Evolutionary conservation across 2,113 vertebrate genomes (phyloP).

Genomic region (Girardinichthys multiradiatus): DNA sequence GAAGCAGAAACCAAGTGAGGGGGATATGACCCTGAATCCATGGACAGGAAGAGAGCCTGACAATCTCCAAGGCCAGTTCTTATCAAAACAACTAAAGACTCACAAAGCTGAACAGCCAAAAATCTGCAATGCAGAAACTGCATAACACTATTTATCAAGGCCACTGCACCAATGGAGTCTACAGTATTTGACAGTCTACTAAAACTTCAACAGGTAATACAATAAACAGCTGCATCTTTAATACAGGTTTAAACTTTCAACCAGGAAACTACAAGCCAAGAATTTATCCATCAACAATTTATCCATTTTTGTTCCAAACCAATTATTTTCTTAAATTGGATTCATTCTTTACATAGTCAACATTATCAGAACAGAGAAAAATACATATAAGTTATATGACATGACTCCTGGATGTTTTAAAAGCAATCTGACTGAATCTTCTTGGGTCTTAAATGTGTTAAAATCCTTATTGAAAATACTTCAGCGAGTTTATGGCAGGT

Average conservation of each 20-base stretch:
- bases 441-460: neutral
- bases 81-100: constrained; percentile 20
- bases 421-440: too few species aligned
- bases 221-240: neutral
- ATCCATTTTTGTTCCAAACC: constrained; percentile 2
- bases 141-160: constrained; percentile 17
- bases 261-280: neutral
- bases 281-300: constrained; percentile 2
- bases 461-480: neutral
- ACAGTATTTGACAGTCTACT: constrained; percentile 9
- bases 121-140: constrained; percentile 26
- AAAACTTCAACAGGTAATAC: neutral
- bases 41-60: neutral
- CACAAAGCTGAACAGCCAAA: constrained; percentile 1
- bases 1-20: neutral
- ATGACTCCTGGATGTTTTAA: too few species aligned
- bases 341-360: constrained; percentile 24
- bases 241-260: neutral
- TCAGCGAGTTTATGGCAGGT: neutral
- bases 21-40: neutral
- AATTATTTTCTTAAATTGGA: constrained; percentile 14
- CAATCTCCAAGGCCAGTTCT: constrained; percentile 4
- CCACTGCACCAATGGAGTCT: neutral
- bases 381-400: neutral
- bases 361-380: neutral